These are phyloP conservation scores for Brachirus orientalis DNA, from an alignment of 2,113 vertebrate genomes.

Conservation along the genomic window DNA sequence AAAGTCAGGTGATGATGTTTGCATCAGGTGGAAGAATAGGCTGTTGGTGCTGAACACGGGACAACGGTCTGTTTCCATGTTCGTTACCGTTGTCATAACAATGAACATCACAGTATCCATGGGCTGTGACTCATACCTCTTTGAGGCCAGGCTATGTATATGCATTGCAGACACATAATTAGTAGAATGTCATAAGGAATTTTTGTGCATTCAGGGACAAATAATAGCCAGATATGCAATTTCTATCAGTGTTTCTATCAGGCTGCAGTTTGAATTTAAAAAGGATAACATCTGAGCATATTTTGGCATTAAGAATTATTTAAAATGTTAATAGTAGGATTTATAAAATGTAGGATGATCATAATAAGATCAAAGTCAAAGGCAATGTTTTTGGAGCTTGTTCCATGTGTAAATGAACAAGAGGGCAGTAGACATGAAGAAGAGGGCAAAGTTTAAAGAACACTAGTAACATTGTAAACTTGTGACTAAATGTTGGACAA, in stretches of 20 bases:
- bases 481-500: neutral
- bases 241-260: slow-evolving; percentile 15
- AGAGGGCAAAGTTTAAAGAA: neutral
- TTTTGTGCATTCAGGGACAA: slow-evolving; percentile 21
- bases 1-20: neutral
- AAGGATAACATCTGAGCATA: neutral
- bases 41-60: neutral
- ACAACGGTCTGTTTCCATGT: neutral
- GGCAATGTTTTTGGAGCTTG: no score
- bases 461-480: neutral
- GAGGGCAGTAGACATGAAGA: neutral
- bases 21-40: neutral
- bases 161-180: slow-evolving; percentile 34
- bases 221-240: slow-evolving; percentile 28
- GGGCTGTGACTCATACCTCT: neutral
- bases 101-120: neutral
- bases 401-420: no score
- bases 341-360: neutral
- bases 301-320: no score
- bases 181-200: slow-evolving; percentile 47
- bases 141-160: no score
- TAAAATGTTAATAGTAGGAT: no score
- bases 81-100: neutral
- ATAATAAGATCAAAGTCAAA: no score
- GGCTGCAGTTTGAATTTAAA: slow-evolving; percentile 25